Evolutionary conservation across 2,888 invertebrate species (phyloP), one percentile per base, ranked within the genome.

Genomic region (Arrhopalites spinosus): DNA sequence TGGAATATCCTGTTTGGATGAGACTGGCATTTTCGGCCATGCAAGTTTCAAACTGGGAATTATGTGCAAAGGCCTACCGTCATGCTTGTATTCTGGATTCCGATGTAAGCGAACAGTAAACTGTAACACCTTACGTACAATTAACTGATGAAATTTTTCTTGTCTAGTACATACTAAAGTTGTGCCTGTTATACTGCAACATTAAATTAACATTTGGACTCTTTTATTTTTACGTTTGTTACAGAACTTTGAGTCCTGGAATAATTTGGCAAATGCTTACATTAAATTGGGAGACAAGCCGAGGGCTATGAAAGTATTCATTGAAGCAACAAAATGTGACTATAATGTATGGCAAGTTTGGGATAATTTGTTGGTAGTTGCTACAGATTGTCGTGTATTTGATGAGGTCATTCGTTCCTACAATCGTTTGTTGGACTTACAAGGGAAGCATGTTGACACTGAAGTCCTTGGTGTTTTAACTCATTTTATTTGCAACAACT

Each of bases 231-330:
- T n/a, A n/a, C n/a, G n/a, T n/a, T n/a, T 20, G 15, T 66, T 91
- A 0, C 87, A 92, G 86, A 93, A 93, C 73, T 98, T 95, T 85
- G 97, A 98, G 86, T 96, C 96, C 0, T 99, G 98, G 99, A 98
- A 96, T 86, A 99, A 99, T 86, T 87, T 99, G 76, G 95, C 96
- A 17, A 95, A 97, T 84, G 94, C 95, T 2, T 95, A 97, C 83
- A 91, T 96, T 11, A 92, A 93, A 84, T 87, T 93, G 73, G 92
- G 93, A 0, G 92, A 98, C 84, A 96, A 95, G 86, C 88, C 89
- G 76, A 89, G 93, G 75, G 98, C 97, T 0, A 93, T 94, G 87
- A 89, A 90, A 73, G 91, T 94, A 2, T 87, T 97, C 0, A 90
- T 92, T 83, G 97, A 98, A 86, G 93, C 98, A 0, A 86, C 97